Conservation (phyloP, 2,113 vertebrate genomes). For the Elanus axillaris region DNA sequence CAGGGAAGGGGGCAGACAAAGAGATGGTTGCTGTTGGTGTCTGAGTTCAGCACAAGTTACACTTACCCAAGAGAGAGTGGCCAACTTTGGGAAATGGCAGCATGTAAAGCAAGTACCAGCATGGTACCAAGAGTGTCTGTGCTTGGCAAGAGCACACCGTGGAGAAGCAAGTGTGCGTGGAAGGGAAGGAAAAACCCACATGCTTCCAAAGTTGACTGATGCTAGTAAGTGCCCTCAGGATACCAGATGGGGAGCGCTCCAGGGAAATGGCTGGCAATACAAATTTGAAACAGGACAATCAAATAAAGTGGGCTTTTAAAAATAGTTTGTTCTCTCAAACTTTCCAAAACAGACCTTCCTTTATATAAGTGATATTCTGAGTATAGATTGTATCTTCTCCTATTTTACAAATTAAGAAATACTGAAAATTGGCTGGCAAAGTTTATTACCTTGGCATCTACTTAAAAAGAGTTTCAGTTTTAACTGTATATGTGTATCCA, state of each 20-base stretch:
- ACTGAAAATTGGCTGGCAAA: neutral
- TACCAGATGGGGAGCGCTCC: neutral
- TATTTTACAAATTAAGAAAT: constrained; percentile 28
- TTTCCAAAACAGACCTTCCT: neutral
- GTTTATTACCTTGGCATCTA: constrained; percentile 19
- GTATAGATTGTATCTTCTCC: neutral
- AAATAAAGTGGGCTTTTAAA: neutral
- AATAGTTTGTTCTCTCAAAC: constrained; percentile 1
- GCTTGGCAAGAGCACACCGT: neutral
- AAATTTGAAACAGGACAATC: neutral
- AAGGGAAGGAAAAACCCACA: neutral
- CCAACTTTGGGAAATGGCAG: neutral
- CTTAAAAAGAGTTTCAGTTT: constrained; percentile 5
- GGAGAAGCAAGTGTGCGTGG: neutral
- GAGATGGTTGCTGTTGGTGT: neutral
- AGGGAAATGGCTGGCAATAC: neutral
- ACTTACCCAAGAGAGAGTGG: neutral
- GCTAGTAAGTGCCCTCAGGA: neutral
- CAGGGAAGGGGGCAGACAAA: neutral
- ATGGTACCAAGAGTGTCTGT: neutral
- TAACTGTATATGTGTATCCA: neutral
- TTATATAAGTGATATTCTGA: neutral
- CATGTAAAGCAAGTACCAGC: neutral
- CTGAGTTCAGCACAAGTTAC: neutral
- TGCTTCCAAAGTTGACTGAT: neutral